phyloP scores from a whole-genome alignment of 1,140 invertebrate species.

The Conus betulinus region DNA sequence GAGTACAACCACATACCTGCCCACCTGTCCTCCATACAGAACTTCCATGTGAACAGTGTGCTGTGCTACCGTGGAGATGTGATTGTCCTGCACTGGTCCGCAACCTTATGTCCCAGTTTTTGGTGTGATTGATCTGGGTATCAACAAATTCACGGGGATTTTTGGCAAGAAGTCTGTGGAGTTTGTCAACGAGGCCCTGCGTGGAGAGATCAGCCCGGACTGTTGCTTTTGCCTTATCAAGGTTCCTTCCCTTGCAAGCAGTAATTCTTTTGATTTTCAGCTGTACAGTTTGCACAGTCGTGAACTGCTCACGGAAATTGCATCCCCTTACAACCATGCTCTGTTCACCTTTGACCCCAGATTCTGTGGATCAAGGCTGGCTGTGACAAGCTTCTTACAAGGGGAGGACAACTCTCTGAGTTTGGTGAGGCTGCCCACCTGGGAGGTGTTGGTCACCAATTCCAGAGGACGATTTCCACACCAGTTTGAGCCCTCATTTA shows the following conservation, averaged over 20 bases:
- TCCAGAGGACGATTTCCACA: constrained; percentile 63
- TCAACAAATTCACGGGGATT: constrained; percentile 73
- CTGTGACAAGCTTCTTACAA: constrained; percentile 71
- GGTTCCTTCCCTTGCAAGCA: constrained; percentile 61
- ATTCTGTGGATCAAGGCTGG: constrained; percentile 68
- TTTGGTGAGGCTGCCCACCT: constrained; percentile 62
- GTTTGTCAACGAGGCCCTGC: constrained; percentile 71
- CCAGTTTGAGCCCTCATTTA: constrained; percentile 64
- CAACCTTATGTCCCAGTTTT: constrained; percentile 75
- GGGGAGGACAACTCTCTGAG: constrained; percentile 71
- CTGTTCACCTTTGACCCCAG: constrained; percentile 74
- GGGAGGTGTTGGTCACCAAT: constrained; percentile 68
- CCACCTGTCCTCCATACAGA: constrained; percentile 74
- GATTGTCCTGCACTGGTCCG: constrained; percentile 71
- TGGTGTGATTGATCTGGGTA: constrained; percentile 66
- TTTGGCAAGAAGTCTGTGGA: constrained; percentile 72
- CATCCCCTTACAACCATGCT: constrained; percentile 62
- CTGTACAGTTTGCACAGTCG: constrained; percentile 69
- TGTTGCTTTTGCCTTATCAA: constrained; percentile 70
- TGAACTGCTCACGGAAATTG: constrained; percentile 63
- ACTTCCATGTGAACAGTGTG: constrained; percentile 75
- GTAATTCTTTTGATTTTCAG: constrained; percentile 64
- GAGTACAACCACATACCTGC: constrained; percentile 76
- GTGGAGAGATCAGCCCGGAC: constrained; percentile 74
- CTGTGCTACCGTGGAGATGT: constrained; percentile 71